Conservation (phyloP, 2,888 invertebrate species). For the Abscondita cerata region DNA sequence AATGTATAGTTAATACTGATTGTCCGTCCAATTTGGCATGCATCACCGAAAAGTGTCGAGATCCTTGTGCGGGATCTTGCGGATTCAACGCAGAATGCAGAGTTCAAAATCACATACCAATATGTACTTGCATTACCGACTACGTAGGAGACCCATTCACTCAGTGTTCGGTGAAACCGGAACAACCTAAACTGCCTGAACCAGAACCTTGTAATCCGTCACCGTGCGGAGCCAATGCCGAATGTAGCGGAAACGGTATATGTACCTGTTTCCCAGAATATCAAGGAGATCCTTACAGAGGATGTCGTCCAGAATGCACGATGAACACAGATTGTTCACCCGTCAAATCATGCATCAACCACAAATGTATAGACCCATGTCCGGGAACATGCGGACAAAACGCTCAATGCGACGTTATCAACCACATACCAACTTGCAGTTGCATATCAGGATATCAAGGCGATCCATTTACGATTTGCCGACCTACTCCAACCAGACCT, state of each 20-base stretch:
- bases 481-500: conserved; percentile 37
- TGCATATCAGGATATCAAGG: conserved; percentile 76
- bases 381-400: conserved; percentile 79
- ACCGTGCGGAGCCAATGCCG: conserved; percentile 80
- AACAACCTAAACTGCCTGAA: conserved; percentile 24
- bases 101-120: conserved; percentile 67
- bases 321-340: conserved; percentile 80
- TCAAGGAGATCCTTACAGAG: conserved; percentile 75
- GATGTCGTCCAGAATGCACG: conserved; percentile 82
- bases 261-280: conserved; percentile 77
- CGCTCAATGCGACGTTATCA: conserved; percentile 80
- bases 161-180: conserved; percentile 54
- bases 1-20: conserved; percentile 74
- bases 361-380: conserved; percentile 82
- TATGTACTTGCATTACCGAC: conserved; percentile 64
- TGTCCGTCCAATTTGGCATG: conserved; percentile 72
- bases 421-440: conserved; percentile 83
- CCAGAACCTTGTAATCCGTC: conserved; percentile 72
- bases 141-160: conserved; percentile 68
- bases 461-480: conserved; percentile 74
- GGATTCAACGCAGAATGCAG: conserved; percentile 65
- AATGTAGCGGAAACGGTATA: conserved; percentile 71
- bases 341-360: conserved; percentile 77
- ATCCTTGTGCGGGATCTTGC: conserved; percentile 76
- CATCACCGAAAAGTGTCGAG: conserved; percentile 74